phyloP scores from a whole-genome alignment of 2,888 invertebrate genomes.

The Drosophila borborema region DNA sequence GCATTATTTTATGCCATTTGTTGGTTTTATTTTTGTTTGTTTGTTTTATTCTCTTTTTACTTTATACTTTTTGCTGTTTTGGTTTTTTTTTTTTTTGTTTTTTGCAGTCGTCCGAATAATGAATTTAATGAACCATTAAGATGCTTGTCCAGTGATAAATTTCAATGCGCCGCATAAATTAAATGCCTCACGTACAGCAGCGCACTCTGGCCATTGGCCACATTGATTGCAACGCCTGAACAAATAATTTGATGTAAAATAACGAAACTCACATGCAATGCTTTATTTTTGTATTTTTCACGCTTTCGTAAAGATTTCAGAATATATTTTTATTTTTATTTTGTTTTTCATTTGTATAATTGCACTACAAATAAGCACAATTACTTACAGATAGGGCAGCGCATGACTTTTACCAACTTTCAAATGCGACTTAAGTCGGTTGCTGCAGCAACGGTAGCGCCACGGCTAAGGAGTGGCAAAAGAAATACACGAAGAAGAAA shows the following conservation, averaged over 20 bases:
- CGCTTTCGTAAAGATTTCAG: conserved; percentile 2
- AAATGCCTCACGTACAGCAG: conserved; percentile 50
- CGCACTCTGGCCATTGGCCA: conserved; percentile 11
- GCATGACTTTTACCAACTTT: conserved; percentile 71
- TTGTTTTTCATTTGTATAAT: conserved; percentile 65
- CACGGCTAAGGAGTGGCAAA: conserved; percentile 8
- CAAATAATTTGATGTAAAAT: conserved; percentile 34
- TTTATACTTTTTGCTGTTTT: conserved; percentile 28
- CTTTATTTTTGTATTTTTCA: conserved; percentile 25
- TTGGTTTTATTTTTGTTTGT: conserved; percentile 22
- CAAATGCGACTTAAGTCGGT: conserved; percentile 71
- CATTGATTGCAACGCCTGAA: conserved; percentile 57
- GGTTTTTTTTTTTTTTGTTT: conserved; percentile 46
- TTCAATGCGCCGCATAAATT: conserved; percentile 81
- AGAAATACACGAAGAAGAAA: conserved; percentile 42
- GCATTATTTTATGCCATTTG: conserved; percentile 71
- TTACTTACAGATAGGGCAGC: conserved; percentile 41
- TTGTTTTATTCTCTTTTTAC: conserved; percentile 24
- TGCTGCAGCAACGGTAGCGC: conserved; percentile 26
- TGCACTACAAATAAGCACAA: conserved; percentile 75
- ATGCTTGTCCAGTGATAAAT: conserved; percentile 83
- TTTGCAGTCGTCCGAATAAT: conserved; percentile 78
- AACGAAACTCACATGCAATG: conserved; percentile 17
- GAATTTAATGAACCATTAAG: conserved; percentile 85
- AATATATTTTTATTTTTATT: conserved; percentile 7